Base-by-base conservation (phyloP, 2,113 vertebrate genomes). In the Perca schrenkii region DNA sequence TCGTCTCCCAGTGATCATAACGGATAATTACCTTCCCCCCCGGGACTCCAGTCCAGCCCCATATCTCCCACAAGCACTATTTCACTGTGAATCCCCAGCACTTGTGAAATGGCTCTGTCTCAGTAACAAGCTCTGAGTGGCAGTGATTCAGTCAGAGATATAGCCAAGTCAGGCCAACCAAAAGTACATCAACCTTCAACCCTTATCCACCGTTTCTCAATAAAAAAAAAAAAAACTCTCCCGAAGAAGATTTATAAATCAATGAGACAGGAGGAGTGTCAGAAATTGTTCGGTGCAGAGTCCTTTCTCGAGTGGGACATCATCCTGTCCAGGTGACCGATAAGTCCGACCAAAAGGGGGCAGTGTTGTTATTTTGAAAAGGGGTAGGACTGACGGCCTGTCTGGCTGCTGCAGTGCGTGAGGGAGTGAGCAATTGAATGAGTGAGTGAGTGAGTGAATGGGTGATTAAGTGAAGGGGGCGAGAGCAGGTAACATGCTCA, bases 1-100 rank as follows among this genome's bases (percentile, higher is more conserved):
- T 94, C 91, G 86, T 92, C 91, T 92, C 88, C 86, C 81, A 84
- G 91, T 94, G 94, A 95, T 95, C 95, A 95, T 94, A 94, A 95
- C 79, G 90, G 94, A 94, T 95, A 96, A 96, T 95, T 94, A 95
- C 92, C 86, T 86, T 85, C 74, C 91, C 90, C 84, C 84, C 89
- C 10, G 79, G 89, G 93, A 92, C 83, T 81, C 84, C 74, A 47
- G 84, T 88, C 85, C 73, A 50, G 83, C 90, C 83, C 75, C 80
- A 70, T 85, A 85, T 89, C 86, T 90, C 89, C 91, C 88, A 84
- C 84, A 83, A 93, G 88, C 88, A 70, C 91, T 80, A 81, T 91
- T 93, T 94, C 88, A 70, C 47, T 77, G 83, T 66, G 86, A 78
- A 88, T 92, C 86, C 85, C 74, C 74, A 40, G 77, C 84, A 87